Evolutionary conservation across 2,888 invertebrate species (phyloP).

Genomic region (Caenorhabditis imperialis): DNA sequence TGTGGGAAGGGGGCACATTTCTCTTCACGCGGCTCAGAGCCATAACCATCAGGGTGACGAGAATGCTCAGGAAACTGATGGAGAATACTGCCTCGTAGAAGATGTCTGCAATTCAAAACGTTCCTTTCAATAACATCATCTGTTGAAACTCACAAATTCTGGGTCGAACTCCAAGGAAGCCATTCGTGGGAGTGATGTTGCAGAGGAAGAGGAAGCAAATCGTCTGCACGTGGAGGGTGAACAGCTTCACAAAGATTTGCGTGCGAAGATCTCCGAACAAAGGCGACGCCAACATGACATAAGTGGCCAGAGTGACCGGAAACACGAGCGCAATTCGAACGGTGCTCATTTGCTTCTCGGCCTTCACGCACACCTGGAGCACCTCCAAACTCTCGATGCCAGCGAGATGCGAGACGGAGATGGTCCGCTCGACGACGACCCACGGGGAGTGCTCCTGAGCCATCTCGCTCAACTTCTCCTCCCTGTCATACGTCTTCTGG

Average conservation of each 20-base stretch:
- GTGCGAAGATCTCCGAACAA: constrained; percentile 75
- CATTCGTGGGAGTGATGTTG: constrained; percentile 74
- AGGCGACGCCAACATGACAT: constrained; percentile 73
- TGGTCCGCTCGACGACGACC: constrained; percentile 53
- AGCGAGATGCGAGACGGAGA: constrained; percentile 39
- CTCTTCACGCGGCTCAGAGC: constrained; percentile 72
- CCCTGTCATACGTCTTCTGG: constrained; percentile 45
- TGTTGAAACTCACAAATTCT: constrained; percentile 72
- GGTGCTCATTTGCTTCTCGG: constrained; percentile 73
- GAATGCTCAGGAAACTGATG: constrained; percentile 67
- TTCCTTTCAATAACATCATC: too few species aligned
- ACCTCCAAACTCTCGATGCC: constrained; percentile 52
- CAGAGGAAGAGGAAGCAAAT: constrained; percentile 75
- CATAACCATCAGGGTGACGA: constrained; percentile 70
- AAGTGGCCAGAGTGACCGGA: constrained; percentile 70
- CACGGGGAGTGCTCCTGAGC: constrained; percentile 63
- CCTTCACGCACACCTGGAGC: constrained; percentile 70
- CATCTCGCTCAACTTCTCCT: constrained; percentile 45
- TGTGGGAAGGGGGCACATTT: constrained; percentile 72
- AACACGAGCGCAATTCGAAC: constrained; percentile 67
- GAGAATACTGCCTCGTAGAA: constrained; percentile 75
- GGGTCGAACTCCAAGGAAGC: constrained; percentile 72
- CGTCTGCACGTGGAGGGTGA: constrained; percentile 72
- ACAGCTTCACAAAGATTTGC: constrained; percentile 72
- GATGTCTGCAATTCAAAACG: constrained; percentile 68